Percentiles rank a stretch among this genome's conserved stretches.
Evolutionary conservation across 2,888 invertebrate genomes (phyloP).

Genomic region (Platycheirus albimanus): DNA sequence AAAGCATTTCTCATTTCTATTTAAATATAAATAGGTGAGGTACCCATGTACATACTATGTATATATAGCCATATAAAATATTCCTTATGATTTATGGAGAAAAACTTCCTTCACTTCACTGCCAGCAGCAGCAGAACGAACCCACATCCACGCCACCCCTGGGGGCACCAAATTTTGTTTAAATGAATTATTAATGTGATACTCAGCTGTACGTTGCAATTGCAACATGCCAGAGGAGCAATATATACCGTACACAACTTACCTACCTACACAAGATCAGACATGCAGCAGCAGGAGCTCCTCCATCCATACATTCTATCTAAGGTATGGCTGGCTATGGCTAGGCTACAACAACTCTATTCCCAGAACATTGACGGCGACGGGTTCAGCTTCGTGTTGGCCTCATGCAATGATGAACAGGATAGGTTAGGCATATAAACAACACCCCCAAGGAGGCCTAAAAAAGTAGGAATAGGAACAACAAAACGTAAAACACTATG

Average conservation of each 20-base stretch:
- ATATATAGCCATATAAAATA: too few relatives aligned
- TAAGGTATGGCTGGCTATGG: too few relatives aligned
- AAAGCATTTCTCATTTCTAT: too few relatives aligned
- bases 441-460: constrained; percentile 10
- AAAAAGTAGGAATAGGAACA: too few relatives aligned
- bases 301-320: too few relatives aligned
- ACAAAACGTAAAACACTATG: constrained; percentile 38
- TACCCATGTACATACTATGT: background rate
- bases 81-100: constrained; percentile 12
- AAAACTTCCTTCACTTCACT: constrained; percentile 8
- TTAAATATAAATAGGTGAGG: constrained; percentile 4
- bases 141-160: constrained; percentile 21
- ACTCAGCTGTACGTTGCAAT: constrained; percentile 20
- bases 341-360: too few relatives aligned
- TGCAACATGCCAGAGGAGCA: too few relatives aligned
- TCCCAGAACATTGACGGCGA: too few relatives aligned
- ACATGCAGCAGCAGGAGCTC: too few relatives aligned
- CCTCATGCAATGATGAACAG: background rate
- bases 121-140: background rate
- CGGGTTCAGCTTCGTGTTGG: too few relatives aligned
- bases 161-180: constrained; percentile 60
- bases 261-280: too few relatives aligned
- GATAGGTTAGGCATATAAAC: constrained; percentile 26
- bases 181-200: constrained; percentile 60
- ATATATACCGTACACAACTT: too few relatives aligned